Conservation (phyloP, 2,113 vertebrate species). For the Rhea pennata region DNA sequence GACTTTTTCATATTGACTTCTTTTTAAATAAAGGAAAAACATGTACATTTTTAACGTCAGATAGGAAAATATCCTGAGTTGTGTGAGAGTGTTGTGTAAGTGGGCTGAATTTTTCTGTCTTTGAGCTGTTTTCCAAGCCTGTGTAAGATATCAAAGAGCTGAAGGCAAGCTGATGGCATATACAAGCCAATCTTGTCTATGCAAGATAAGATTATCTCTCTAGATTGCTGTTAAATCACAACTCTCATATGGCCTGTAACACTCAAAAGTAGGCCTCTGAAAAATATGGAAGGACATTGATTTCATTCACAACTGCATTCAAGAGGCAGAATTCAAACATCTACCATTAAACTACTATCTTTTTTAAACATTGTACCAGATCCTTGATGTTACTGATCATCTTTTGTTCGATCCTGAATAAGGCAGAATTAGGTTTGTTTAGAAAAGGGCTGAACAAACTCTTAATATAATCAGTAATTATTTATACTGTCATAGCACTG, state of each 20-base stretch:
- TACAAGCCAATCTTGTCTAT: neutral
- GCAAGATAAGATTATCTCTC: neutral
- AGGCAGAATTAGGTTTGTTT: neutral
- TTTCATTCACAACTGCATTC: neutral
- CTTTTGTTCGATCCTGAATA: neutral
- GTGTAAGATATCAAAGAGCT: conserved; percentile 29
- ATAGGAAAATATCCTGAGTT: neutral
- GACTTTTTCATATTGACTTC: neutral
- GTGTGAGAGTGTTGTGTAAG: neutral
- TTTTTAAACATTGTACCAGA: neutral
- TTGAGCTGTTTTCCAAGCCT: neutral
- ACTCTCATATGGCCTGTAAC: neutral
- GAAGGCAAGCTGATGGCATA: neutral
- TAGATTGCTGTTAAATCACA: conserved; percentile 12
- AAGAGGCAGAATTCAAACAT: neutral
- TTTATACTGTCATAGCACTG: neutral
- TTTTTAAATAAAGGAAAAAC: neutral
- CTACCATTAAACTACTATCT: neutral
- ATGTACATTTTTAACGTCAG: neutral
- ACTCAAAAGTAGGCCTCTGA: neutral
- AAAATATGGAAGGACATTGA: conserved; percentile 43
- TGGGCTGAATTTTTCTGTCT: neutral
- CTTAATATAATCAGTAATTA: neutral
- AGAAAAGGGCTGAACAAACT: neutral
- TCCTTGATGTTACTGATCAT: neutral